Conservation (phyloP, 2,888 invertebrate species). For the Drosophila paranaensis region DNA sequence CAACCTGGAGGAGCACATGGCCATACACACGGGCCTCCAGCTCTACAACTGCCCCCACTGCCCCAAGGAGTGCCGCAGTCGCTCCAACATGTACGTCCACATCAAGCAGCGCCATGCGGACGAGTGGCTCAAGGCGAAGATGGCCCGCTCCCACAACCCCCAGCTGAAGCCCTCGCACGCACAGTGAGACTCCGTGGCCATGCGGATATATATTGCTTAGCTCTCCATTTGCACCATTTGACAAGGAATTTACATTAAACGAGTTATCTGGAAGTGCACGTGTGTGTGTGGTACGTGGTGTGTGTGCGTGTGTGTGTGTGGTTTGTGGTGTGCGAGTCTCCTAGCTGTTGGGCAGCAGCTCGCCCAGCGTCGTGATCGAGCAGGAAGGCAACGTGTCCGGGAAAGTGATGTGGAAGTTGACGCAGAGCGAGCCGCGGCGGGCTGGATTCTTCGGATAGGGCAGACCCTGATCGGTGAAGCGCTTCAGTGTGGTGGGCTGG, state of each 20-base stretch:
- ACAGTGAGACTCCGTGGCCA: slow-evolving; percentile 8
- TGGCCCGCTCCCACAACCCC: slow-evolving; percentile 74
- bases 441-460: slow-evolving; percentile 96
- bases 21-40: slow-evolving; percentile 79
- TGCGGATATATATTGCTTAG: slow-evolving; percentile 6
- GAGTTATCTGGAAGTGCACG: background rate
- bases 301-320: background rate
- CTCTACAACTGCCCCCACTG: slow-evolving; percentile 81
- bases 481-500: slow-evolving; percentile 93
- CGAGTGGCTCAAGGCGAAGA: slow-evolving; percentile 80
- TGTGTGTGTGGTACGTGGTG: background rate
- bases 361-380: slow-evolving; percentile 93
- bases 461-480: slow-evolving; percentile 94
- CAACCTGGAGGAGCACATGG: slow-evolving; percentile 81
- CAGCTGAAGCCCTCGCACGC: slow-evolving; percentile 41
- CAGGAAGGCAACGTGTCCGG: slow-evolving; percentile 91
- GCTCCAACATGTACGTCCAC: slow-evolving; percentile 82
- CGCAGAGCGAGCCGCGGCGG: slow-evolving; percentile 94
- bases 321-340: too few relatives aligned
- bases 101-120: slow-evolving; percentile 79
- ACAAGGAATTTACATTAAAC: slow-evolving; percentile 42
- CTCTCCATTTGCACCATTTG: slow-evolving; percentile 6
- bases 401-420: slow-evolving; percentile 97
- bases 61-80: slow-evolving; percentile 80
- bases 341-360: slow-evolving; percentile 88